Evolutionary conservation across 2,113 vertebrate species (phyloP).

Genomic region (Balaeniceps rex): DNA sequence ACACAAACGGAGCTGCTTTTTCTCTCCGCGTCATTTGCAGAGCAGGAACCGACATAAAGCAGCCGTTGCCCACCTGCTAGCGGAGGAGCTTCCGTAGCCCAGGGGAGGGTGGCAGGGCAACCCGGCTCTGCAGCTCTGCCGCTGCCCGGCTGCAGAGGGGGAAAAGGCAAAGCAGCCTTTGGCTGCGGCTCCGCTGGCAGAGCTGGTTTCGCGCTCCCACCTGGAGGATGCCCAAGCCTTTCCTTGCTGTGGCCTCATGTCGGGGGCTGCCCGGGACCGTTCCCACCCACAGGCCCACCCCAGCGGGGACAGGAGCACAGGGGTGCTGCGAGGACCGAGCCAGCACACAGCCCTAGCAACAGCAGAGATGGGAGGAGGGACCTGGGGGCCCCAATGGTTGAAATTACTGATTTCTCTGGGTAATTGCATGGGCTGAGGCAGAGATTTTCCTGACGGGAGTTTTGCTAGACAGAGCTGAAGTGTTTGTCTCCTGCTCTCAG

Average conservation of each 20-base stretch:
- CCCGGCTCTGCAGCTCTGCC: background rate
- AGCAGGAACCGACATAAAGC: background rate
- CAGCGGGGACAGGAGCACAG: background rate
- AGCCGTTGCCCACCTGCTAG: background rate
- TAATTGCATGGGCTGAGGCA: background rate
- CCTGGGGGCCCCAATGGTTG: fast-evolving
- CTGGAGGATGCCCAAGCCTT: background rate
- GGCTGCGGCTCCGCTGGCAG: background rate
- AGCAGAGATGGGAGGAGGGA: background rate
- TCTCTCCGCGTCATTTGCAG: background rate
- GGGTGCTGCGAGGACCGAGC: background rate
- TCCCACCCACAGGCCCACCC: fast-evolving
- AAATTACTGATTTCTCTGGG: background rate
- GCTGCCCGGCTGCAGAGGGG: background rate
- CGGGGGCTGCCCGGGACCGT: background rate
- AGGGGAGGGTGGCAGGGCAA: no score
- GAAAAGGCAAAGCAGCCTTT: background rate
- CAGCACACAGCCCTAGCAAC: background rate
- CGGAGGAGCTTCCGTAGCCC: background rate
- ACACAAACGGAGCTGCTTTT: background rate
- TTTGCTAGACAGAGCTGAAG: background rate
- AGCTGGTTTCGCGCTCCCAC: background rate
- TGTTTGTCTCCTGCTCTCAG: background rate
- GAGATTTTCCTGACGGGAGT: background rate
- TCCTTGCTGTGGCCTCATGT: background rate